A percentile compares a stretch with the other conserved stretches of the same genome.
Conservation (phyloP, 1,140 invertebrate species). For the Lordiphosa stackelbergi region DNA sequence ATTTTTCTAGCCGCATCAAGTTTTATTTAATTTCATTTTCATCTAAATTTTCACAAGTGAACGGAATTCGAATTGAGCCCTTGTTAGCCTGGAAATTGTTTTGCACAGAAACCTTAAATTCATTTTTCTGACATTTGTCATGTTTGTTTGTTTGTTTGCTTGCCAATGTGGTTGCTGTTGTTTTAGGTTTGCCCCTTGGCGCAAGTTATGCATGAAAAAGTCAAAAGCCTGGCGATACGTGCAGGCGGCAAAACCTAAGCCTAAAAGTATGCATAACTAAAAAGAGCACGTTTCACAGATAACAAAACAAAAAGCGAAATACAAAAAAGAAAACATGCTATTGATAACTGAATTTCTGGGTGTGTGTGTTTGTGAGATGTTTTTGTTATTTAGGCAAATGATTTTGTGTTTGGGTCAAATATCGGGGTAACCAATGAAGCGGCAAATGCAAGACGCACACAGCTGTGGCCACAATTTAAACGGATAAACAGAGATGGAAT, state of each 20-base stretch:
- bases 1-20: too few species aligned
- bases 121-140: slow-evolving; percentile 55
- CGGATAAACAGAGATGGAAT: not conserved
- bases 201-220: slow-evolving; percentile 47
- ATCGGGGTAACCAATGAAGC: slow-evolving; percentile 24
- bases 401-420: slow-evolving; percentile 23
- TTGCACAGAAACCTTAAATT: slow-evolving; percentile 36
- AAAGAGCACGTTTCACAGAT: slow-evolving; percentile 68
- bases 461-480: slow-evolving; percentile 19
- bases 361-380: slow-evolving; percentile 33
- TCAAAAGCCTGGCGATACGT: slow-evolving; percentile 39
- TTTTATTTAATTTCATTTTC: too few species aligned
- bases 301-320: slow-evolving; percentile 52
- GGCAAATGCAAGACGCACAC: slow-evolving; percentile 26
- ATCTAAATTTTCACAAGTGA: too few species aligned
- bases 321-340: slow-evolving; percentile 39
- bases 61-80: too few species aligned
- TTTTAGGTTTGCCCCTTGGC: slow-evolving; percentile 24
- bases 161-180: slow-evolving; percentile 11
- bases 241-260: slow-evolving; percentile 47
- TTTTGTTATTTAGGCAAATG: slow-evolving; percentile 55
- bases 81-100: not conserved
- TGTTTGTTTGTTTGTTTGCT: too few species aligned
- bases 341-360: slow-evolving; percentile 47
- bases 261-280: slow-evolving; percentile 73